Conservation (phyloP, 2,797 vertebrate genomes). For the Bucorvus abyssinicus region DNA sequence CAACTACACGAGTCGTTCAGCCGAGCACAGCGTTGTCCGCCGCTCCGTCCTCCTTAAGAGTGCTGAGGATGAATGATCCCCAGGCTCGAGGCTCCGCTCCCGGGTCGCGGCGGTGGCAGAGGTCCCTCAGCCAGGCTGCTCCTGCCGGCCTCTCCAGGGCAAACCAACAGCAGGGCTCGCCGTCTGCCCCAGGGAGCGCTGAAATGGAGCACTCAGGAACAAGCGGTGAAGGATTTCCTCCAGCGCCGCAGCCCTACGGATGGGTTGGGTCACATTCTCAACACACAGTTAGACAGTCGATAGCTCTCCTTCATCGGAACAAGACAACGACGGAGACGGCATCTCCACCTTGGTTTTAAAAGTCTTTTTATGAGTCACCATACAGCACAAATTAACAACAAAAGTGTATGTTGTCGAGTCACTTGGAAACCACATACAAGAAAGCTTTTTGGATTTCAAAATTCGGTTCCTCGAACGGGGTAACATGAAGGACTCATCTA, state of each 20-base stretch:
- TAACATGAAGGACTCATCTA: background rate
- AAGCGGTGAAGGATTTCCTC: background rate
- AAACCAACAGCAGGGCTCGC: background rate
- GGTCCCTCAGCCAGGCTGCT: background rate
- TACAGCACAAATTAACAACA: background rate
- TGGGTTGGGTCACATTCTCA: rapidly evolving
- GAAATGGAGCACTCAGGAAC: background rate
- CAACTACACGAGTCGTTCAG: background rate
- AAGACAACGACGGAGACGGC: background rate
- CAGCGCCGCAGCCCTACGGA: background rate
- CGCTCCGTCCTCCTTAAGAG: background rate
- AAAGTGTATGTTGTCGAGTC: background rate
- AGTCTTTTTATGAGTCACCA: background rate
- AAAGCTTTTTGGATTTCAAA: background rate
- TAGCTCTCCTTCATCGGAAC: background rate
- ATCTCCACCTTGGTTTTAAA: background rate
- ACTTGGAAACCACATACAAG: background rate
- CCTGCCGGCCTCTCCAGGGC: background rate
- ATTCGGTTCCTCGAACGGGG: background rate
- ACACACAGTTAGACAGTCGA: background rate
- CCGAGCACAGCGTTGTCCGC: background rate
- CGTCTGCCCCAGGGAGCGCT: background rate
- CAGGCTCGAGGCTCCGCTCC: too few relatives aligned
- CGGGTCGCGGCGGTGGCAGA: background rate
- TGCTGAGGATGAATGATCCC: rapidly evolving